Percentiles rank a stretch among this genome's conserved stretches.
Evolutionary conservation across 2,113 vertebrate genomes (phyloP).

Genomic region (Tyto alba): DNA sequence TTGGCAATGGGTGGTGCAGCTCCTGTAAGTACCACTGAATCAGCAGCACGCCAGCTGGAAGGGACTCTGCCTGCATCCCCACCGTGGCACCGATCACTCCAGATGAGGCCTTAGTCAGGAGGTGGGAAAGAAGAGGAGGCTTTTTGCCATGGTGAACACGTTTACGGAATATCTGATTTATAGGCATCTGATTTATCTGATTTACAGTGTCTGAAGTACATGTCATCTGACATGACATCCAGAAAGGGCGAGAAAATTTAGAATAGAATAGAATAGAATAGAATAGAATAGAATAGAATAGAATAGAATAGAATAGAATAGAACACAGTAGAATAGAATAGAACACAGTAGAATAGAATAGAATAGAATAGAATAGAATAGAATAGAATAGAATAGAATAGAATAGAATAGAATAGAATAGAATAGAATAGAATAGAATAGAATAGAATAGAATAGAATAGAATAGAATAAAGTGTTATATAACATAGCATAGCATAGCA

Average conservation of each 20-base stretch:
- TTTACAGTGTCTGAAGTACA: neutral
- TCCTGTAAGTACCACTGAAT: neutral
- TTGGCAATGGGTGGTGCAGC: neutral
- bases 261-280: neutral
- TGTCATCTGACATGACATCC: neutral
- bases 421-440: neutral
- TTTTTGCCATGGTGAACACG: neutral
- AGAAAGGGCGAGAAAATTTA: neutral
- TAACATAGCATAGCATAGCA: neutral
- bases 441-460: neutral
- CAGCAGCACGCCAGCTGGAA: slow-evolving; percentile 10
- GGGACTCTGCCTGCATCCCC: neutral
- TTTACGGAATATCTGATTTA: neutral
- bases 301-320: neutral
- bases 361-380: neutral
- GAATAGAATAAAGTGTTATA: neutral
- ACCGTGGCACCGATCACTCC: neutral
- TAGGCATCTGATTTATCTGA: neutral
- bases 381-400: neutral
- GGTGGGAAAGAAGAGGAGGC: neutral
- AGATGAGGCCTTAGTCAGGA: neutral
- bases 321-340: neutral
- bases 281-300: neutral
- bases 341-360: neutral
- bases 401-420: neutral